Percentiles rank a stretch among this genome's conserved stretches.
phyloP scores from a whole-genome alignment of 2,888 invertebrate genomes.

The Hylaea fasciaria region DNA sequence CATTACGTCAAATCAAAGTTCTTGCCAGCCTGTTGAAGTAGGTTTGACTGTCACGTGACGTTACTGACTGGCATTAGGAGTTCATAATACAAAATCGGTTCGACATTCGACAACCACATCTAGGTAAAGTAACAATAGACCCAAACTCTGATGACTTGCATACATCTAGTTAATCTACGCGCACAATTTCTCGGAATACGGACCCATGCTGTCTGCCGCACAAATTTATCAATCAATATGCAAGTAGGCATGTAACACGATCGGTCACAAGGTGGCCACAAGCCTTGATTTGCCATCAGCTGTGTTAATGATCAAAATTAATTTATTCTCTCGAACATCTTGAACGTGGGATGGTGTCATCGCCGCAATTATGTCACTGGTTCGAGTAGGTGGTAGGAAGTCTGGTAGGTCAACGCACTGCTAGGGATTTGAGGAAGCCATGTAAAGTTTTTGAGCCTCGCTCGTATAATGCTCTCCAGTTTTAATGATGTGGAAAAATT shows the following conservation, averaged over 20 bases:
- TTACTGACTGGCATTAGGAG: no score
- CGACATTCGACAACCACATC: no score
- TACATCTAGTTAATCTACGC: conserved; percentile 7
- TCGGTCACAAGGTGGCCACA: conserved; percentile 15
- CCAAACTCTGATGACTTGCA: conserved; percentile 2
- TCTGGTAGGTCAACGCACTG: neutral
- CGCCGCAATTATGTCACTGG: conserved; percentile 11
- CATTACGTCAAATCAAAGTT: no score
- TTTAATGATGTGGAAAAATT: conserved; percentile 13
- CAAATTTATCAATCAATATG: conserved; percentile 29
- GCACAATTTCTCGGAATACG: conserved; percentile 11
- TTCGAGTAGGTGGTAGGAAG: conserved; percentile 5
- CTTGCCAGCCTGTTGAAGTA: no score
- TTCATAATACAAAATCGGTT: no score
- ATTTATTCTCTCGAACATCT: conserved; percentile 24
- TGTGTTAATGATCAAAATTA: conserved; percentile 26
- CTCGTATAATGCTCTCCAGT: neutral
- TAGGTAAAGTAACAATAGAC: no score
- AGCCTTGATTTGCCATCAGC: conserved; percentile 22
- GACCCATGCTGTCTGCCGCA: conserved; percentile 31
- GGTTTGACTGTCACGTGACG: no score
- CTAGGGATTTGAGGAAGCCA: conserved; percentile 21
- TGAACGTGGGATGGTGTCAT: conserved; percentile 29
- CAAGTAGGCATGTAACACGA: conserved; percentile 25
- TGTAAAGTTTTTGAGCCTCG: conserved; percentile 1